A percentile compares a stretch with the other conserved stretches of the same genome.
Evolutionary conservation across 2,888 invertebrate genomes (phyloP).

Genomic region (Spilosoma lubricipeda): DNA sequence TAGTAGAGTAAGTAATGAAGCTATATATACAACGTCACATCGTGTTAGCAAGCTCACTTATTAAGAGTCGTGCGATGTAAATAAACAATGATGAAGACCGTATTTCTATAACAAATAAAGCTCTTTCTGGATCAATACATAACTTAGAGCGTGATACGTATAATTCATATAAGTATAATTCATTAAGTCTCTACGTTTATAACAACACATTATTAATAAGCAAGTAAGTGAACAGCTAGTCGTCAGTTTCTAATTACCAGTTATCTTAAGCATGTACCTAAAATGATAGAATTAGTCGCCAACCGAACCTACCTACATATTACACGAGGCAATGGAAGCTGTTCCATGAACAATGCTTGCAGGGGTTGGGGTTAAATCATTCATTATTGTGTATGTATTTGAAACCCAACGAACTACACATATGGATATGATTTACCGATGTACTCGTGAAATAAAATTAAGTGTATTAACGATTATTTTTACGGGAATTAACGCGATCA

Average conservation of each 20-base stretch:
- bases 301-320: neutral
- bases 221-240: slow-evolving; percentile 27
- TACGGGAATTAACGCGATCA: too few species aligned
- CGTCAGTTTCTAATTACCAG: slow-evolving; percentile 37
- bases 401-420: slow-evolving; percentile 15
- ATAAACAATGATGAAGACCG: too few species aligned
- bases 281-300: neutral
- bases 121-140: too few species aligned
- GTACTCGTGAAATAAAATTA: neutral
- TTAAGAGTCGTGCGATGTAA: too few species aligned
- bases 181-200: too few species aligned
- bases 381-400: neutral
- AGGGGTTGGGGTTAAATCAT: neutral
- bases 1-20: neutral
- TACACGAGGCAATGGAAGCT: neutral
- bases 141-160: too few species aligned
- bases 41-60: too few species aligned
- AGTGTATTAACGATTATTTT: too few species aligned
- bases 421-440: neutral
- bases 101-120: too few species aligned
- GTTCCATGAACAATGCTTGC: neutral
- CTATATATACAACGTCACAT: too few species aligned
- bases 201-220: too few species aligned
- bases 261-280: slow-evolving; percentile 4
- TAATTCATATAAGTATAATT: too few species aligned